These are phyloP conservation scores for Menura novaehollandiae DNA, from an alignment of 2,113 vertebrate genomes.

Conservation along the genomic window DNA sequence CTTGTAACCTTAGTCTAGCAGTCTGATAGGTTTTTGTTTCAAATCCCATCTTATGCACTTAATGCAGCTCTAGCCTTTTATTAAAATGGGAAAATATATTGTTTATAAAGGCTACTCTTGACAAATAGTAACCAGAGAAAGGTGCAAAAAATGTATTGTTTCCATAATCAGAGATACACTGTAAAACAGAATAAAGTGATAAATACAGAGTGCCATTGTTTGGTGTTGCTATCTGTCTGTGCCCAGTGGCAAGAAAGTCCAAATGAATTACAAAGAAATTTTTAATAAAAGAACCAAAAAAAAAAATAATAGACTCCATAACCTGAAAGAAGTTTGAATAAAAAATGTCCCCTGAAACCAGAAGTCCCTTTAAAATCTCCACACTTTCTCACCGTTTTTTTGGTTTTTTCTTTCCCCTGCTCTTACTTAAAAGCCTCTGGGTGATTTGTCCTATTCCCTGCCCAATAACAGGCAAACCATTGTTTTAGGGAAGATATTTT, in stretches of 20 bases:
- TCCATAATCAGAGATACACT: constrained; percentile 58
- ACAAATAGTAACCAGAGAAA: constrained; percentile 58
- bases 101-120: constrained; percentile 63
- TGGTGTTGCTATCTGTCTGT: constrained; percentile 63
- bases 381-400: background rate
- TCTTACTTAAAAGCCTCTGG: constrained; percentile 53
- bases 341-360: constrained; percentile 42
- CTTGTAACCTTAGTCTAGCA: background rate
- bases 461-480: constrained; percentile 37
- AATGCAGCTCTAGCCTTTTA: constrained; percentile 64
- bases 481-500: constrained; percentile 46
- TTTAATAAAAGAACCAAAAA: constrained; percentile 66
- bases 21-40: constrained; percentile 23
- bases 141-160: constrained; percentile 73
- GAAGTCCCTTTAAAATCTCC: constrained; percentile 29
- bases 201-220: constrained; percentile 60
- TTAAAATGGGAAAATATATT: constrained; percentile 76
- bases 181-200: constrained; percentile 68
- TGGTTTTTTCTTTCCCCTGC: background rate
- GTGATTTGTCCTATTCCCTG: constrained; percentile 62
- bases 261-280: constrained; percentile 60
- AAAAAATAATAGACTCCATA: constrained; percentile 11
- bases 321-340: constrained; percentile 54
- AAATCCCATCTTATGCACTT: constrained; percentile 13
- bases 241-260: constrained; percentile 52